Conservation (phyloP, 1,140 invertebrate species). For the Calliphora vicina region DNA sequence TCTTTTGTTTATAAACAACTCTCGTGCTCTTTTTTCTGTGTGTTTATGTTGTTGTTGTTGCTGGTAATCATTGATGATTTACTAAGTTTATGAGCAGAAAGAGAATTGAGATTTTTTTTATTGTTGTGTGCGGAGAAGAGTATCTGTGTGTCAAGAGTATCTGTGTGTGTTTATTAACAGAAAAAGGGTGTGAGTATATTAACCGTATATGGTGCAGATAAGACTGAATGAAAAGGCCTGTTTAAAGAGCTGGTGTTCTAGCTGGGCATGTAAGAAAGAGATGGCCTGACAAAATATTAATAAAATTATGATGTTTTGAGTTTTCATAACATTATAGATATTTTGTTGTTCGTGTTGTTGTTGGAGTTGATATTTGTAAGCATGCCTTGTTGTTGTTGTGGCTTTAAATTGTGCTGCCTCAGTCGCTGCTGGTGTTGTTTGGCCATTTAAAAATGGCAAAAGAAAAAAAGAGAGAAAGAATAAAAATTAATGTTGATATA, state of each 20-base stretch:
- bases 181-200: constrained; percentile 32
- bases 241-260: not conserved
- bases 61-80: not conserved
- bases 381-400: not conserved
- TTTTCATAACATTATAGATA: constrained; percentile 30
- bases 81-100: not conserved
- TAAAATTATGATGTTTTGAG: constrained; percentile 35
- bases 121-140: not conserved
- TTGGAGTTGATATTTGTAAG: not conserved
- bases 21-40: not conserved
- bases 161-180: not conserved
- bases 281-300: constrained; percentile 23
- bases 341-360: not conserved
- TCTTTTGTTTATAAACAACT: not conserved
- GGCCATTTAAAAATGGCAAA: not conserved
- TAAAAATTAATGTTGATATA: constrained; percentile 31
- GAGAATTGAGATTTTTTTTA: not conserved
- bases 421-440: not conserved
- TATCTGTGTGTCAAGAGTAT: no score
- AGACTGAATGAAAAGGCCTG: not conserved
- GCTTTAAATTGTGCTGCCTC: not conserved
- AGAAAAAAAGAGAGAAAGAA: constrained; percentile 19
- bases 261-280: not conserved
- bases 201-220: not conserved
- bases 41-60: not conserved